Conservation (phyloP, 2,113 vertebrate genomes). For the Cichladusa arquata region DNA sequence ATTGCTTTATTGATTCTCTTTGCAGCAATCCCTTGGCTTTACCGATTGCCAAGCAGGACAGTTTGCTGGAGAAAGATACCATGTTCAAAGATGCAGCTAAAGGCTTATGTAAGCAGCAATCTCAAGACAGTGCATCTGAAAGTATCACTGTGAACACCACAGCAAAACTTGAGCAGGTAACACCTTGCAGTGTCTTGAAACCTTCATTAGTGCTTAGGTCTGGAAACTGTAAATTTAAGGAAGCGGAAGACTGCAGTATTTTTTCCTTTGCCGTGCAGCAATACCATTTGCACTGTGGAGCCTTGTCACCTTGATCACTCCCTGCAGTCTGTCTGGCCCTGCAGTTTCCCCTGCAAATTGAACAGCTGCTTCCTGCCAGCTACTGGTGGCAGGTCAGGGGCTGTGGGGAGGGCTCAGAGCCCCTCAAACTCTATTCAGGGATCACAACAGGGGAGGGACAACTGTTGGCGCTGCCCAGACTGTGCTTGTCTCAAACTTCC, state of each 20-base stretch:
- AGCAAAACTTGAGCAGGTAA: slow-evolving; percentile 87
- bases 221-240: neutral
- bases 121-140: slow-evolving; percentile 81
- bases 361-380: neutral
- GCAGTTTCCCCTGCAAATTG: neutral
- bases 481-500: accelerated
- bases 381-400: neutral
- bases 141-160: slow-evolving; percentile 50
- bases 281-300: neutral
- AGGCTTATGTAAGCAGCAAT: slow-evolving; percentile 74
- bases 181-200: neutral
- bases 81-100: slow-evolving; percentile 89
- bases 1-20: slow-evolving; percentile 49
- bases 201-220: neutral
- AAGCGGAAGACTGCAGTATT: neutral
- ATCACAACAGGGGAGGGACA: neutral
- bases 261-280: neutral
- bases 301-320: neutral
- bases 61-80: slow-evolving; percentile 89
- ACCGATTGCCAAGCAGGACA: slow-evolving; percentile 91
- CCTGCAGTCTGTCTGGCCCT: neutral
- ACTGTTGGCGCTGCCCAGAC: neutral
- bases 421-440: neutral
- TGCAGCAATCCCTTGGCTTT: slow-evolving; percentile 81
- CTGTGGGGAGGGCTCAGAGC: neutral